phyloP scores from a whole-genome alignment of 2,888 invertebrate species.

The Clunio marinus region DNA sequence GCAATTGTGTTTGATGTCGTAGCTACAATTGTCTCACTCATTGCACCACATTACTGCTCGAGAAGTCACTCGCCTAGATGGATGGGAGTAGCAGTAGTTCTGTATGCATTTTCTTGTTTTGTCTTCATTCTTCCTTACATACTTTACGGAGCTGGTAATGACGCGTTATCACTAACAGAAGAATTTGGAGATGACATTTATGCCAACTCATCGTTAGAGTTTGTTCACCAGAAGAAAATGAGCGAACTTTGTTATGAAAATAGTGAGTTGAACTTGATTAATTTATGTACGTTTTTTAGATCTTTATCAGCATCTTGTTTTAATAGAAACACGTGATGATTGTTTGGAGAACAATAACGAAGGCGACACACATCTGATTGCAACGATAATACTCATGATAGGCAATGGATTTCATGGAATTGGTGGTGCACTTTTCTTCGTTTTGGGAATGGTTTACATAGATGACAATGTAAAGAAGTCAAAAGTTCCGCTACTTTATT shows the following conservation, averaged over 20 bases:
- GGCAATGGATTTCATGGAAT: no score
- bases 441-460: conserved; percentile 61
- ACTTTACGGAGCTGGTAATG: conserved; percentile 60
- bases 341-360: conserved; percentile 52
- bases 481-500: conserved; percentile 59
- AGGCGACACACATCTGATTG: conserved; percentile 55
- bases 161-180: conserved; percentile 55
- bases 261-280: no score
- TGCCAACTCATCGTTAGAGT: neutral
- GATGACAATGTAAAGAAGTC: conserved; percentile 63
- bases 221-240: neutral
- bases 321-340: neutral
- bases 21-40: neutral
- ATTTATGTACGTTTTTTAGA: no score
- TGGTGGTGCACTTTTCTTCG: conserved; percentile 46
- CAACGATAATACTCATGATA: no score
- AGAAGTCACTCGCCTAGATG: conserved; percentile 10
- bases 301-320: neutral
- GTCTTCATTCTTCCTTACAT: conserved; percentile 54
- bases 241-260: neutral
- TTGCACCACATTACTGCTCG: neutral
- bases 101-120: neutral
- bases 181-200: conserved; percentile 50
- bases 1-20: neutral
- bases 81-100: neutral